Conservation (phyloP, 35 echinoderm and acorn worm species). For the Acanthaster planci region DNA sequence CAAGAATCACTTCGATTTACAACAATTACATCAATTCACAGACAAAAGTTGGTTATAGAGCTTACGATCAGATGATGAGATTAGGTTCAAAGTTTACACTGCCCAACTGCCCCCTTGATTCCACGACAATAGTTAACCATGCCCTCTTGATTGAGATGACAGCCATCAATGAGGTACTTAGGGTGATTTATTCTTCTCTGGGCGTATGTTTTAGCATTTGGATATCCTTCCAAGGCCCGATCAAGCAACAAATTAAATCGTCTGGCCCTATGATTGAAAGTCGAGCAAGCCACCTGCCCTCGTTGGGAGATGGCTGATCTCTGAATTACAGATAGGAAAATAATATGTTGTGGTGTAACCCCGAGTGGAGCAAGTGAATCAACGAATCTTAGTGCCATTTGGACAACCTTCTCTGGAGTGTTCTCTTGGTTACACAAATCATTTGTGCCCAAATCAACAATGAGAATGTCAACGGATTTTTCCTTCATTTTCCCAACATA, state of each 20-base stretch:
- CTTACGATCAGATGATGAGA: too few species aligned
- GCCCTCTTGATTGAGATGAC: background rate
- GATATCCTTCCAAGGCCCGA: background rate
- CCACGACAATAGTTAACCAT: background rate
- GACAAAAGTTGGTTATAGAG: too few species aligned
- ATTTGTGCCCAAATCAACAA: background rate
- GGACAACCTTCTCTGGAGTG: background rate
- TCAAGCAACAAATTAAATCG: background rate
- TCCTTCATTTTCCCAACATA: background rate
- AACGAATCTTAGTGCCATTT: background rate
- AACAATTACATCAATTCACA: too few species aligned
- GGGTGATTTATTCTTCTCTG: background rate
- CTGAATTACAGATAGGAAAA: background rate
- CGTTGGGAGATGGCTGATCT: background rate
- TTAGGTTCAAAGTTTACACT: background rate
- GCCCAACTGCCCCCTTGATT: background rate
- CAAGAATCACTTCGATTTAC: too few species aligned
- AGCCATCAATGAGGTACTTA: background rate
- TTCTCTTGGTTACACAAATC: background rate
- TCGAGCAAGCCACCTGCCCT: background rate
- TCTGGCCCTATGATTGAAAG: background rate
- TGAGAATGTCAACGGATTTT: background rate
- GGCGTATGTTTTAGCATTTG: background rate
- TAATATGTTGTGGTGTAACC: background rate
- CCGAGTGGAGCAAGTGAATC: background rate